These are phyloP conservation scores for Apocrypta bakeri DNA, from an alignment of 1,140 invertebrate genomes.

Conservation along the genomic window DNA sequence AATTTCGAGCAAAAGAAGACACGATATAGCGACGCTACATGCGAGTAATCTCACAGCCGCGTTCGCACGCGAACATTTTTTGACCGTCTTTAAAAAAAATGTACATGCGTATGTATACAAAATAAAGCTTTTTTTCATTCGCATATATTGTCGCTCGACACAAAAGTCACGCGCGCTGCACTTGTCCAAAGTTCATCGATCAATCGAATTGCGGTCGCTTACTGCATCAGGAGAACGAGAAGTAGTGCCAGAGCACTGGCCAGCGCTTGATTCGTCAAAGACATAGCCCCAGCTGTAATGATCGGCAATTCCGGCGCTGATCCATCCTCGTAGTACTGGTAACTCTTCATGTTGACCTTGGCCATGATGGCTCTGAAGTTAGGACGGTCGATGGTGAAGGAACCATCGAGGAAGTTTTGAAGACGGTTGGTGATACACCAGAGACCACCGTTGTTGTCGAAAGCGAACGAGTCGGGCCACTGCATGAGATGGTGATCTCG, in stretches of 20 bases:
- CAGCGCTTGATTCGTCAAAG: background rate
- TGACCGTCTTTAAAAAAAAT: too few relatives aligned
- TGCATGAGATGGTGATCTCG: conserved; percentile 79
- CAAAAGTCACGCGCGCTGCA: background rate
- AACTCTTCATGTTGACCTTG: conserved; percentile 77
- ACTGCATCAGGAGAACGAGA: conserved; percentile 18
- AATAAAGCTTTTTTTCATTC: background rate
- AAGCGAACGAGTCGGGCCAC: conserved; percentile 83
- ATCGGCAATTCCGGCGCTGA: conserved; percentile 62
- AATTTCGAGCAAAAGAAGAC: background rate
- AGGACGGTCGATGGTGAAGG: conserved; percentile 72
- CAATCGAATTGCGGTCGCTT: background rate
- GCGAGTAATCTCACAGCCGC: too few relatives aligned
- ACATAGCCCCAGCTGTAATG: conserved; percentile 62
- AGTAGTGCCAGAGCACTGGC: conserved; percentile 6
- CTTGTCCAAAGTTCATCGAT: background rate
- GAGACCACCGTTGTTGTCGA: conserved; percentile 79
- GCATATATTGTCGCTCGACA: background rate
- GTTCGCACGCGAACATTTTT: too few relatives aligned
- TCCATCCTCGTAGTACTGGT: conserved; percentile 76
- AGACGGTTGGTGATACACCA: conserved; percentile 81
- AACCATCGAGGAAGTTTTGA: conserved; percentile 77
- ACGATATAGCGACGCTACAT: too few relatives aligned
- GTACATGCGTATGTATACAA: too few relatives aligned
- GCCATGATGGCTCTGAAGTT: conserved; percentile 78